Conservation (phyloP, 2,888 invertebrate genomes). For the Dryococelus australis region DNA sequence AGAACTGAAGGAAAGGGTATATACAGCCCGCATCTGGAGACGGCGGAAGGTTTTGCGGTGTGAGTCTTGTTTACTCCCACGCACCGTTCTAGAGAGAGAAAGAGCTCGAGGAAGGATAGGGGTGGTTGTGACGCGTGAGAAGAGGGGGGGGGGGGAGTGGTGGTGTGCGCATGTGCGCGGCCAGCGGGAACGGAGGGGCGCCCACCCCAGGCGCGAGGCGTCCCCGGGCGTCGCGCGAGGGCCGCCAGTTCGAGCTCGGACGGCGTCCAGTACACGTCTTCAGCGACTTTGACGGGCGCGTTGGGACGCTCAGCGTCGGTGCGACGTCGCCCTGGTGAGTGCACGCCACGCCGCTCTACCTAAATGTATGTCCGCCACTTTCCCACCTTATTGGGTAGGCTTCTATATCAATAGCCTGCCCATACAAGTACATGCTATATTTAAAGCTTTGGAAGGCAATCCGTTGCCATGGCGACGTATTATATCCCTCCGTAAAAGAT, state of each 20-base stretch:
- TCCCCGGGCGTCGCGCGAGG: conserved; percentile 16
- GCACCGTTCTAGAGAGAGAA: background rate
- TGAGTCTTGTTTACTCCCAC: background rate
- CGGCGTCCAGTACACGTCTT: background rate
- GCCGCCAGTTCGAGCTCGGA: background rate
- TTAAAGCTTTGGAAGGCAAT: too few relatives aligned
- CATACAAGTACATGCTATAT: too few relatives aligned
- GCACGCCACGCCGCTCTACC: too few relatives aligned
- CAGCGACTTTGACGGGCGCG: background rate
- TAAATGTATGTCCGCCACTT: too few relatives aligned
- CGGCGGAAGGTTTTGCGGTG: background rate
- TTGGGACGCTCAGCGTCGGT: background rate
- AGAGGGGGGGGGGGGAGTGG: background rate
- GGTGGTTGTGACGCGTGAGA: background rate
- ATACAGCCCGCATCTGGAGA: background rate
- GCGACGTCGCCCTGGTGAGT: background rate
- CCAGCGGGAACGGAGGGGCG: background rate
- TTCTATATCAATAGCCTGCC: too few relatives aligned
- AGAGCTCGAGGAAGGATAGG: too few relatives aligned
- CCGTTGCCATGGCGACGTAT: too few relatives aligned
- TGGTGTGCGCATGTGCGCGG: background rate
- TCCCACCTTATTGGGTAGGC: too few relatives aligned
- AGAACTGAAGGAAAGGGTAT: background rate
- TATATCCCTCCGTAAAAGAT: too few relatives aligned
- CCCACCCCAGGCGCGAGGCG: background rate